These are phyloP conservation scores for Atta texana DNA, from an alignment of 1,140 invertebrate genomes.

Conservation along the genomic window DNA sequence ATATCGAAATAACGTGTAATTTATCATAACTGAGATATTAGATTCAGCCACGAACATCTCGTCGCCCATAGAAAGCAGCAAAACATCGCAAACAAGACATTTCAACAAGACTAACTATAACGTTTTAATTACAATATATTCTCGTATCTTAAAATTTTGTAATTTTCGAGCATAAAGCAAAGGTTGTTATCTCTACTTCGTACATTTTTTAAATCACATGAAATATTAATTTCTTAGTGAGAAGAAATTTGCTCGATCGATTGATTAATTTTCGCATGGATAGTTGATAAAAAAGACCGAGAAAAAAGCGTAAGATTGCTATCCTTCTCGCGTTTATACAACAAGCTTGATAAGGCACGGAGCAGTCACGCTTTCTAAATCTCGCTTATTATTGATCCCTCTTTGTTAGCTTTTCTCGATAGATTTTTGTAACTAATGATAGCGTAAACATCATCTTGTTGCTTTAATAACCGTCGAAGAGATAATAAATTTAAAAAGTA, in stretches of 20 bases:
- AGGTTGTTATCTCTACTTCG: not conserved
- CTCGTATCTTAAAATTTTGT: not conserved
- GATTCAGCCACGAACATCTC: not conserved
- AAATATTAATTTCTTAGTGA: not conserved
- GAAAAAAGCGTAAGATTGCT: constrained; percentile 55
- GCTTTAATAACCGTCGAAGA: not conserved
- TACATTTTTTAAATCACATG: not conserved
- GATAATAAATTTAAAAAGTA: not conserved
- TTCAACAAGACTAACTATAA: not conserved
- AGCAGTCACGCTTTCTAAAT: constrained; percentile 79
- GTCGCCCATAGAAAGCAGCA: not conserved
- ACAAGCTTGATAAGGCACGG: constrained; percentile 41
- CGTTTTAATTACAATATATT: not conserved
- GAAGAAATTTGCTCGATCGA: not conserved
- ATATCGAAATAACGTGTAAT: constrained; percentile 24
- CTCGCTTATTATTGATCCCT: constrained; percentile 15
- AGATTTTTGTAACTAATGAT: constrained; percentile 33
- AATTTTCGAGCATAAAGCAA: not conserved
- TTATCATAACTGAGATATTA: constrained; percentile 18
- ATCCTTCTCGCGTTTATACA: constrained; percentile 35
- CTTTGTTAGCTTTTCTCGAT: constrained; percentile 49
- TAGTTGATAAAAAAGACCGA: constrained; percentile 22
- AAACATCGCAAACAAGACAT: not conserved
- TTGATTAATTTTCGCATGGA: constrained; percentile 25
- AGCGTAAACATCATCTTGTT: not conserved